Evolutionary conservation across 1,140 invertebrate genomes (phyloP).

Genomic region (Lutraria rhynchaena): DNA sequence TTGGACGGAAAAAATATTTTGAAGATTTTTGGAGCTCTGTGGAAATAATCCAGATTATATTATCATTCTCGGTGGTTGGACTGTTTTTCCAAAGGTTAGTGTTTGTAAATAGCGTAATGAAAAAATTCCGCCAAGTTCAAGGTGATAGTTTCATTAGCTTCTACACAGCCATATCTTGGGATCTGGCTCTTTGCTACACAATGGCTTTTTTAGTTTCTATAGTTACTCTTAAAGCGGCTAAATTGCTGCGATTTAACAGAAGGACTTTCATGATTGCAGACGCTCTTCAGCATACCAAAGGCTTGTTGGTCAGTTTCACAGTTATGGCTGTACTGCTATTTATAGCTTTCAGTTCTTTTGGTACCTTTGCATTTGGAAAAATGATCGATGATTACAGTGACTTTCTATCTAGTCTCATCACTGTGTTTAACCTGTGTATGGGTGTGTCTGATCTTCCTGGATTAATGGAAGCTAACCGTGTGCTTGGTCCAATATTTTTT

Average conservation of each 20-base stretch:
- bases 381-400: constrained; percentile 50
- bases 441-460: constrained; percentile 65
- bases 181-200: constrained; percentile 60
- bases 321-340: constrained; percentile 50
- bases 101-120: constrained; percentile 51
- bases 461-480: constrained; percentile 34
- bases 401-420: constrained; percentile 38
- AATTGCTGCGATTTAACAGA: constrained; percentile 67
- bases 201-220: constrained; percentile 63
- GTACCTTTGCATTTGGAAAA: constrained; percentile 60
- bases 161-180: constrained; percentile 65
- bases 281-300: constrained; percentile 49
- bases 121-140: constrained; percentile 44
- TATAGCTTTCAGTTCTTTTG: constrained; percentile 56
- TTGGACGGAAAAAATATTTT: constrained; percentile 56
- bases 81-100: constrained; percentile 67
- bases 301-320: constrained; percentile 45
- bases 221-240: constrained; percentile 68
- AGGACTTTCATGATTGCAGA: constrained; percentile 58
- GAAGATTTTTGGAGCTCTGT: constrained; percentile 62
- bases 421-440: constrained; percentile 64
- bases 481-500: constrained; percentile 66
- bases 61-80: constrained; percentile 63
- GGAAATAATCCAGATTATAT: constrained; percentile 62
- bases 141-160: constrained; percentile 64